These are phyloP conservation scores for Cottus gobio DNA, from an alignment of 2,113 vertebrate species.

Conservation along the genomic window DNA sequence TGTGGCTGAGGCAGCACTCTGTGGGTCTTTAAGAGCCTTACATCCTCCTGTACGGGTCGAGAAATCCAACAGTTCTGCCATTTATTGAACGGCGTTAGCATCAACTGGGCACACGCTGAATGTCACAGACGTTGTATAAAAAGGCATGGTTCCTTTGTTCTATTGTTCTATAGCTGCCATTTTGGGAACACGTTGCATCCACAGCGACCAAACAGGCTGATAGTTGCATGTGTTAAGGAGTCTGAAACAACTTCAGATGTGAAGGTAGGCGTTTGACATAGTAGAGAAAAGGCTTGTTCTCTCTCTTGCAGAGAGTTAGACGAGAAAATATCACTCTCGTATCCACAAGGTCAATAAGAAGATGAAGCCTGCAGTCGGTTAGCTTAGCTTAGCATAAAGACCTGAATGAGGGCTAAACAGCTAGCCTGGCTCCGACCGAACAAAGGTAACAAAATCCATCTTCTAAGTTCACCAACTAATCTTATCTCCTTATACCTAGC, in stretches of 20 bases:
- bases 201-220: background rate
- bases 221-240: background rate
- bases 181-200: background rate
- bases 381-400: background rate
- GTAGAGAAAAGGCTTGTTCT: background rate
- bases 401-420: background rate
- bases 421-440: background rate
- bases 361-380: background rate
- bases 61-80: background rate
- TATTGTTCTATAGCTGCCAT: background rate
- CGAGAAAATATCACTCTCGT: background rate
- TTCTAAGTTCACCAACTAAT: background rate
- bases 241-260: background rate
- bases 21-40: background rate
- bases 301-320: background rate
- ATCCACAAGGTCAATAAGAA: background rate
- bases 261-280: background rate
- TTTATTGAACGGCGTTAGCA: background rate
- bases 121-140: background rate
- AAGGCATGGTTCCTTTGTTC: background rate
- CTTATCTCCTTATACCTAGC: background rate
- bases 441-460: background rate
- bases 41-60: background rate
- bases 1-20: slow-evolving; percentile 4
- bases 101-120: too few species aligned